Percentiles rank a stretch among this genome's conserved stretches.
phyloP scores from a whole-genome alignment of 2,888 invertebrate genomes.

The Conops quadrifasciatus region DNA sequence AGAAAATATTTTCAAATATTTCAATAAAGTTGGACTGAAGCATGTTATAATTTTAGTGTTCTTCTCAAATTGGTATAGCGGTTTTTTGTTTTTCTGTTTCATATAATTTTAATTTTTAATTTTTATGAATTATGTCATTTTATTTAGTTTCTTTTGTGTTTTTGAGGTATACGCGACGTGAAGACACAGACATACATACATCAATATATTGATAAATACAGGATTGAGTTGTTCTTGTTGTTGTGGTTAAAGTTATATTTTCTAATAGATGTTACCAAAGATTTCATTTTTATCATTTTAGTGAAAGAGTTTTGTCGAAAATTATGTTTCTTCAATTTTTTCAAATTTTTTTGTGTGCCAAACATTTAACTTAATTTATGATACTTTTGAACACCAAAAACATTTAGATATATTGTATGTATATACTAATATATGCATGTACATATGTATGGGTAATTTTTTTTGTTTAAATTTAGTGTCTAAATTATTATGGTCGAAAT shows the following conservation, averaged over 20 bases:
- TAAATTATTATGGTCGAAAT: neutral
- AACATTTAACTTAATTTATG: conserved; percentile 37
- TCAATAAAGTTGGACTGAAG: neutral
- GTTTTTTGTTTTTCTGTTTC: conserved; percentile 19
- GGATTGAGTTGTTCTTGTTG: conserved; percentile 23
- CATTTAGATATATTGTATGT: conserved; percentile 37
- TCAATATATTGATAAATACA: conserved; percentile 43
- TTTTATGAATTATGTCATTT: conserved; percentile 46
- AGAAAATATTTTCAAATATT: neutral
- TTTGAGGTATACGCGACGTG: conserved; percentile 70
- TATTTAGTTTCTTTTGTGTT: conserved; percentile 42
- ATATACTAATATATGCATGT: neutral
- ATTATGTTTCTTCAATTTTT: conserved; percentile 38
- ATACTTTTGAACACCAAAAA: conserved; percentile 52
- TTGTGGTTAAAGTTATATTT: conserved; percentile 29
- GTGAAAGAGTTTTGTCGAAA: conserved; percentile 30
- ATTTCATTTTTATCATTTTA: conserved; percentile 42
- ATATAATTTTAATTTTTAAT: conserved; percentile 28
- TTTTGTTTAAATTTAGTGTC: neutral
- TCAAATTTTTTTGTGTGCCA: conserved; percentile 47
- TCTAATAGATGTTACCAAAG: conserved; percentile 28
- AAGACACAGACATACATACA: conserved; percentile 66
- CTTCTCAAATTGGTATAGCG: conserved; percentile 40
- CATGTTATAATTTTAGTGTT: conserved; percentile 45
- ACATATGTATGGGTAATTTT: conserved; percentile 1